Base-by-base conservation (phyloP, 2,888 invertebrate species). In the Dasypogon diadema region DNA sequence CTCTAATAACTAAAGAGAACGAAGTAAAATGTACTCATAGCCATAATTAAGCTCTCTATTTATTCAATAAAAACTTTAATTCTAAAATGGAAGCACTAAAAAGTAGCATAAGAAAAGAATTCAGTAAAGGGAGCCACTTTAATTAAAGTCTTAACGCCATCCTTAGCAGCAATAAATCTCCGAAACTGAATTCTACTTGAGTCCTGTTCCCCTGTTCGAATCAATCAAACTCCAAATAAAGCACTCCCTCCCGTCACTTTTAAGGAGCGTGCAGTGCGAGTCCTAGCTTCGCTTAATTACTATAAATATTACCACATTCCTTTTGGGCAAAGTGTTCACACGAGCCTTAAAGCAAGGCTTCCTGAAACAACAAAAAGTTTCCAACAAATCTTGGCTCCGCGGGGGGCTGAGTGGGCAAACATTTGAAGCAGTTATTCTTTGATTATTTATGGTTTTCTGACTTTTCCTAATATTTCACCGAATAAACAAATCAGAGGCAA, bases 381-480 rank as follows among this genome's bases (percentile, higher is more conserved):
- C 60, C n/a, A 21, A 37, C 34, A 14, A n/a, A 26, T 14, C 16
- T 51, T 16, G 18, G 14, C n/a, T 21, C 16, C 18, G 18, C 3
- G 3, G 18, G 16, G 16, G 6, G 10, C 16, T 26, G 26, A 8
- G 14, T 18, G 18, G 55, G 12, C 24, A 24, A 37, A 37, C 37
- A 51, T 16, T 18, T 26, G 48, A 24, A 22, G 46, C 16, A 46
- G 65, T 68, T 68, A 68, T 68, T 48, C 65, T 48, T 48, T 48
- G 48, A 70, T 70, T 70, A 70, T 70, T 70, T 70, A 70, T 70
- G 70, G 30, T 51, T 70, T 70, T 70, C 70, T 70, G 70, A 70
- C 70, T 70, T 70, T 70, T 34, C 12, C 54, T 54, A 70, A 70
- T 70, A 70, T 54, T 70, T 70, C 70, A 54, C 54, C 54, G 54